Evolutionary conservation across 2,888 invertebrate species (phyloP), one percentile per base, ranked within the genome.

Genomic region (Drosophila quasianomalipes): DNA sequence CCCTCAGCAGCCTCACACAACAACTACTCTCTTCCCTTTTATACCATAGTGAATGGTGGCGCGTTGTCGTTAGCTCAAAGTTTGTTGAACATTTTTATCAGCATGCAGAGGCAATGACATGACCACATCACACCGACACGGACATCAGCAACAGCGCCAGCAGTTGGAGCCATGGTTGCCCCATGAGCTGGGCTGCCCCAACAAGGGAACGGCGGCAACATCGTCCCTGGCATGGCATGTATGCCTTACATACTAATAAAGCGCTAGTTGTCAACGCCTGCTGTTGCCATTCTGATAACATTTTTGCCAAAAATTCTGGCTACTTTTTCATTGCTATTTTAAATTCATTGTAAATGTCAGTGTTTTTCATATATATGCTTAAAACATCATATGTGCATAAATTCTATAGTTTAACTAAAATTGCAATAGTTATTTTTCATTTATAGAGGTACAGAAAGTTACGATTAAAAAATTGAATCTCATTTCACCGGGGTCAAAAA

Each of bases 61-160:
- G 68, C 57, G 61, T 66, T 89, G 85, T 90, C 91, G 91, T 85
- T 90, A 86, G 85, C 79, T 89, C 76, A 73, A 85, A 90, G 89
- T 85, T 85, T 89, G 85, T 83, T 89, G 81, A 89, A 80, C 83
- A 86, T 81, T 89, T 74, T 85, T 85, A 89, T 90, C 91, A 85
- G 81, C 73, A 75, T 76, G 84, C 82, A 66, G 84, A 78, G 72
- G 87, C 91, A 85, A 83, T 85, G 91, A 90, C 85, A 90, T 89
- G 91, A 89, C 85, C 91, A 81, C 91, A 85, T 85, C 85, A 89
- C 79, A 82, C 59, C 66, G 69, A 74, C 72, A 81, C 71, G 75
- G 74, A 70, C 83, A 75, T 67, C 51, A 55, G 41, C 67, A 61
- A 63, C 66, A 59, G 47, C 33, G 53, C 62, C 66, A 49, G 44